These are phyloP conservation scores for Panagrolaimus sp. DNA, from an alignment of 1,140 invertebrate species.

Conservation along the genomic window DNA sequence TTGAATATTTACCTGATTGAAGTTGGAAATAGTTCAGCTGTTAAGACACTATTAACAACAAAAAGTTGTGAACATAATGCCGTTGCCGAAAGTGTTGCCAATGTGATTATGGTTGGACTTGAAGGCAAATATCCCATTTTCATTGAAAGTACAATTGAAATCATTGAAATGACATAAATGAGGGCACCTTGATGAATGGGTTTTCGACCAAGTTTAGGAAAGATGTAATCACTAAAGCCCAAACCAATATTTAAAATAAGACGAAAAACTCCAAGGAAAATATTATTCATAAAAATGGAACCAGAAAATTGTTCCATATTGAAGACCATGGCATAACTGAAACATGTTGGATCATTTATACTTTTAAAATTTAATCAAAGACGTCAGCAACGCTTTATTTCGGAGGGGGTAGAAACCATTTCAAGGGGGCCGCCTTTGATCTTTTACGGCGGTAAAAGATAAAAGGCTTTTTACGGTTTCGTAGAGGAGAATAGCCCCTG, in stretches of 20 bases:
- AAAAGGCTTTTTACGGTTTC: too few species aligned
- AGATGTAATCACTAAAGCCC: background rate
- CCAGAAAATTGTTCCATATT: slow-evolving; percentile 20
- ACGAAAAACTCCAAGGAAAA: background rate
- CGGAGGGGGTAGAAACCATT: too few species aligned
- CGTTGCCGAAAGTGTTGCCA: background rate
- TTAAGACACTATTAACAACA: background rate
- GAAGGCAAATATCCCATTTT: background rate
- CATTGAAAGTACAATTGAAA: background rate
- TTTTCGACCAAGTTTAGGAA: slow-evolving; percentile 1
- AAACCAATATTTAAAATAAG: background rate
- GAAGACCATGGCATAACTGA: slow-evolving; percentile 4
- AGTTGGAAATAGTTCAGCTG: slow-evolving; percentile 17
- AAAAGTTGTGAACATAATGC: slow-evolving; percentile 5
- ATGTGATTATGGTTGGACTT: background rate
- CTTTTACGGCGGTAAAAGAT: too few species aligned
- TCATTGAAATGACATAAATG: slow-evolving; percentile 4
- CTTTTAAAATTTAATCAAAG: too few species aligned
- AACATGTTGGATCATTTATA: too few species aligned
- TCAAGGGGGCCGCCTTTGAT: too few species aligned
- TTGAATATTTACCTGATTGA: background rate
- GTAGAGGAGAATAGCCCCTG: too few species aligned
- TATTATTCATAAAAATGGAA: slow-evolving; percentile 6
- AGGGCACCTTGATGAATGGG: background rate
- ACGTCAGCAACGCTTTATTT: too few species aligned